Evolutionary conservation across 2,113 vertebrate genomes (phyloP).

Genomic region (Thalassoma bifasciatum): DNA sequence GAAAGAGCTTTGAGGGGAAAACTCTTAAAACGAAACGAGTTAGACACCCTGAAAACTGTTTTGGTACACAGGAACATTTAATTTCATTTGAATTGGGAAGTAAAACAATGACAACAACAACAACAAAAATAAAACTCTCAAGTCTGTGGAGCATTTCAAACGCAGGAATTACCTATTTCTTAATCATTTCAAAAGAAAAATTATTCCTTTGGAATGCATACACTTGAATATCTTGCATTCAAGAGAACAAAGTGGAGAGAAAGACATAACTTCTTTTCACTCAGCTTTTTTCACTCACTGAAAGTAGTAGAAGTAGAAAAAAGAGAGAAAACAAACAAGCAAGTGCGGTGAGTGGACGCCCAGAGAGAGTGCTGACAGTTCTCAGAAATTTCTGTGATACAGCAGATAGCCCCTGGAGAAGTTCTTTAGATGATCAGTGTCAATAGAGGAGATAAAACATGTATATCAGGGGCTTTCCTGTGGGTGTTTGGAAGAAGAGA

Average conservation of each 20-base stretch:
- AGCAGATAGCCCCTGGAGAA: conserved; percentile 56
- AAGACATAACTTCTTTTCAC: neutral
- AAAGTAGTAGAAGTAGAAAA: conserved; percentile 8
- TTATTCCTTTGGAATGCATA: conserved; percentile 4
- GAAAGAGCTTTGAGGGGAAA: no score
- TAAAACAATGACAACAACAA: no score
- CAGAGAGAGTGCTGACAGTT: conserved; percentile 48
- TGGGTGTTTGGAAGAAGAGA: conserved; percentile 46
- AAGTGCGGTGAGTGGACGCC: conserved; percentile 36
- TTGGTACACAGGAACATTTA: neutral
- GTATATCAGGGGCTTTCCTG: conserved; percentile 50
- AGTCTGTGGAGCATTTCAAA: neutral
- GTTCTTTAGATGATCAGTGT: conserved; percentile 64
- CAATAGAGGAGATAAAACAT: conserved; percentile 68
- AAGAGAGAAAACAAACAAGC: conserved; percentile 43
- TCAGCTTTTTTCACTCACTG: neutral
- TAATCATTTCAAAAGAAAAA: neutral
- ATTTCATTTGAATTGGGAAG: neutral
- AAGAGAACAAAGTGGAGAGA: conserved; percentile 1
- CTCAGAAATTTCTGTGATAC: conserved; percentile 64
- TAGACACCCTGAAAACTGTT: no score
- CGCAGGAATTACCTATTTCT: neutral
- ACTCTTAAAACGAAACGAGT: no score
- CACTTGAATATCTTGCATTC: conserved; percentile 2
- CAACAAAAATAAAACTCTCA: neutral